Evolutionary conservation across 1,140 invertebrate genomes (phyloP).

Genomic region (Nylanderia fulva): DNA sequence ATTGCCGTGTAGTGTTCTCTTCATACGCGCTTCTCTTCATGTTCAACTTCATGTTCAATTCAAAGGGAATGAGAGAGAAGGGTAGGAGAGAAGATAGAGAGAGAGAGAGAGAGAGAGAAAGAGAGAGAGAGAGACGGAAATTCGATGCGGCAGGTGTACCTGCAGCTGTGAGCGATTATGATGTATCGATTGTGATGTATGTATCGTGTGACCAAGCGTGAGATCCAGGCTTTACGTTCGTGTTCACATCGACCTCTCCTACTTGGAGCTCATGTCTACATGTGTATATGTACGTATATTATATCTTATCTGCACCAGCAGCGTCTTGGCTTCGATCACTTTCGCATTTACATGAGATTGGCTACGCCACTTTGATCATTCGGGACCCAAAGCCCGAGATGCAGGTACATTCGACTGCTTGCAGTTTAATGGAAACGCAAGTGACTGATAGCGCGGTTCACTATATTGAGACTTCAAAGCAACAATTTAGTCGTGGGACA

Average conservation of each 20-base stretch:
- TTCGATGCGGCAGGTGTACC: conserved; percentile 33
- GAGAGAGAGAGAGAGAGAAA: conserved; percentile 8
- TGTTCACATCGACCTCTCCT: conserved; percentile 22
- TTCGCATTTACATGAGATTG: conserved; percentile 71
- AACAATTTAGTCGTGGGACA: conserved; percentile 37
- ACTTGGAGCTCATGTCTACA: conserved; percentile 31
- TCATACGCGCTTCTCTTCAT: background rate
- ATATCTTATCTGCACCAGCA: background rate
- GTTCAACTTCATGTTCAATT: conserved; percentile 14
- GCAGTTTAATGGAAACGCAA: conserved; percentile 57
- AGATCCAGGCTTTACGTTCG: conserved; percentile 10
- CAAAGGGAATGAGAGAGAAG: background rate
- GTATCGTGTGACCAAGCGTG: conserved; percentile 2
- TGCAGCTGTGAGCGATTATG: conserved; percentile 66
- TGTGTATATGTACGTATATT: background rate
- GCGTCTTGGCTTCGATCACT: conserved; percentile 31
- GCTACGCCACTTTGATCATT: conserved; percentile 63
- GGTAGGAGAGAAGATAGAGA: no score
- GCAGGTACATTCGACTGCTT: conserved; percentile 9
- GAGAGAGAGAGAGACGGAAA: conserved; percentile 28
- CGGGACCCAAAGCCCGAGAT: conserved; percentile 41
- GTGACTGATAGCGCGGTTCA: conserved; percentile 43
- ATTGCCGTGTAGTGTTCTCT: background rate
- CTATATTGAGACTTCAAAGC: conserved; percentile 46
- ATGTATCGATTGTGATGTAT: conserved; percentile 51